phyloP scores from a whole-genome alignment of 2,888 invertebrate species.

The Pandemis corylana region DNA sequence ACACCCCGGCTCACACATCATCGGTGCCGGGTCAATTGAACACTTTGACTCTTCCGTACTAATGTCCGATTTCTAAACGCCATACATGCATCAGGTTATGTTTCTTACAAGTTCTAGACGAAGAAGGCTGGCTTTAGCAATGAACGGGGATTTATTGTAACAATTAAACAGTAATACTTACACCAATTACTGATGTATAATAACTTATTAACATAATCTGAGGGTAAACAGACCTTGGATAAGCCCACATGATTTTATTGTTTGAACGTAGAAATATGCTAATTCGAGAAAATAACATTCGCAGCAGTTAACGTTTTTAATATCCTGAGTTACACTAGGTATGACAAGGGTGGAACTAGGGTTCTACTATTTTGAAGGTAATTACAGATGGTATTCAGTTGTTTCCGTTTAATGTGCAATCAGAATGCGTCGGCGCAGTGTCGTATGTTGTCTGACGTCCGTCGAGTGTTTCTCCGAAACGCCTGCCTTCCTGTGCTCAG shows the following conservation, averaged over 20 bases:
- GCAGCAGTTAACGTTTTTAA: neutral
- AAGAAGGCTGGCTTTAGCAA: slow-evolving; percentile 4
- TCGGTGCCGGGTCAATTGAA: slow-evolving; percentile 71
- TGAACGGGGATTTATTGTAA: slow-evolving; percentile 50
- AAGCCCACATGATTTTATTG: slow-evolving; percentile 69
- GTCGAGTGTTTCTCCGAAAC: slow-evolving; percentile 71
- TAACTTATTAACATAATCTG: slow-evolving; percentile 69
- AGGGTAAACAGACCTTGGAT: slow-evolving; percentile 73
- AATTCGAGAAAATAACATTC: slow-evolving; percentile 12
- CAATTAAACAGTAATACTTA: slow-evolving; percentile 61
- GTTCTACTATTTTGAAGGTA: neutral
- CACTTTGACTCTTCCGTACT: slow-evolving; percentile 60
- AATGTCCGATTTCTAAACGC: slow-evolving; percentile 57
- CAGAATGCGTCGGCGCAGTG: slow-evolving; percentile 59
- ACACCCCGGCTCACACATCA: slow-evolving; percentile 69
- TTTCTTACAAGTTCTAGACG: slow-evolving; percentile 13
- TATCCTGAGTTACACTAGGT: neutral
- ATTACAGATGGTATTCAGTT: slow-evolving; percentile 2
- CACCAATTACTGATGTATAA: slow-evolving; percentile 52
- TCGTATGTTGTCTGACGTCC: slow-evolving; percentile 62
- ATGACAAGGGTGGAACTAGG: neutral
- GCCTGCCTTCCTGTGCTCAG: slow-evolving; percentile 72
- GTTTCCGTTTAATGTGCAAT: slow-evolving; percentile 51
- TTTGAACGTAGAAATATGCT: slow-evolving; percentile 57
- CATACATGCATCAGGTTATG: slow-evolving; percentile 48